A percentile compares a stretch with the other conserved stretches of the same genome.
Evolutionary conservation across 1,140 invertebrate species (phyloP).

Genomic region (Teleogryllus occipitalis): DNA sequence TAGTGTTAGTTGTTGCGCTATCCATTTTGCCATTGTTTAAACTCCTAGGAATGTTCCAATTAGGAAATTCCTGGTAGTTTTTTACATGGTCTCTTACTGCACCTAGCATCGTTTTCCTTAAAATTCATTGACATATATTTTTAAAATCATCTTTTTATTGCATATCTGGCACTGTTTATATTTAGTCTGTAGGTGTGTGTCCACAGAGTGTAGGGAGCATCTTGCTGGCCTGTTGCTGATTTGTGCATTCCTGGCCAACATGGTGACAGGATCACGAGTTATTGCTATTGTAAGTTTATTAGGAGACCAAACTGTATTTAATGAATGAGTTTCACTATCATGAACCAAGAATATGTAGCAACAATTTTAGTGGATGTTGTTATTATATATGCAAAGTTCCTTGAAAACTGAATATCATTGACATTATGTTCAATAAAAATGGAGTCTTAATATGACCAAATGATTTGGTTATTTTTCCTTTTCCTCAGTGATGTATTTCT

Average conservation of each 20-base stretch:
- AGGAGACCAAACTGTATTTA: background rate
- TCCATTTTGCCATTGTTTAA: background rate
- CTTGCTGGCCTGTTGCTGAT: background rate
- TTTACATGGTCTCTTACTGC: background rate
- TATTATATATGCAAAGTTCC: constrained; percentile 5
- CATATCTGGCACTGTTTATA: background rate
- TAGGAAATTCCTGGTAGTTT: background rate
- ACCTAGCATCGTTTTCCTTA: background rate
- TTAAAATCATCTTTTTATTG: background rate
- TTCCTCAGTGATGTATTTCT: too few species aligned
- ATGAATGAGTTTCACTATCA: constrained; percentile 1
- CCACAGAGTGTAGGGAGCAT: background rate
- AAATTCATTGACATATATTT: background rate
- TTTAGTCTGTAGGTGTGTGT: background rate
- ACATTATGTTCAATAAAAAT: constrained; percentile 3
- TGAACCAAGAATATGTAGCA: background rate
- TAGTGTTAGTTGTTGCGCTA: constrained; percentile 4
- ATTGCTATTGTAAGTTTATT: constrained; percentile 6
- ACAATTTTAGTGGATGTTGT: constrained; percentile 5
- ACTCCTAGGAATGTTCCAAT: background rate
- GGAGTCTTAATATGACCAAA: background rate
- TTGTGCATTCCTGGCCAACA: background rate
- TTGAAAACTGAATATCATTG: background rate
- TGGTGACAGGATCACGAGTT: background rate
- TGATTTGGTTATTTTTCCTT: too few species aligned